Percentiles rank a stretch among this genome's conserved stretches.
These are phyloP conservation scores for Percina caprodes DNA, from an alignment of 2,113 vertebrate species.

Conservation along the genomic window DNA sequence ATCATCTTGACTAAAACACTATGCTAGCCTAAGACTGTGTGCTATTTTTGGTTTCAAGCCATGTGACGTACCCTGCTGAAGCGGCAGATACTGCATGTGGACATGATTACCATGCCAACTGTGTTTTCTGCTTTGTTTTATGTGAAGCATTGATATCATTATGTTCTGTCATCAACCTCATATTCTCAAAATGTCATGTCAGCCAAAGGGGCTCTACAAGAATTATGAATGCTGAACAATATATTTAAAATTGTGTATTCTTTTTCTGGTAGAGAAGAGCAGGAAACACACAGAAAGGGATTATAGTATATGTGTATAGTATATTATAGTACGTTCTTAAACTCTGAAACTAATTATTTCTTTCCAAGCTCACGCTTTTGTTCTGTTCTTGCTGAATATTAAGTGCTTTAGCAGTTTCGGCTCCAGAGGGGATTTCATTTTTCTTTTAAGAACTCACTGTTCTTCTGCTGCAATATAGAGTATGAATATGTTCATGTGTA, in stretches of 20 bases:
- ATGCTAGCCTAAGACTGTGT: neutral
- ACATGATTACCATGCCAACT: slow-evolving; percentile 36
- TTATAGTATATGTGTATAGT: neutral
- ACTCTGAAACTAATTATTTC: neutral
- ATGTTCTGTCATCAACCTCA: neutral
- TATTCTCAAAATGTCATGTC: neutral
- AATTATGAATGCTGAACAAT: slow-evolving; percentile 2
- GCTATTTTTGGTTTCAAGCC: slow-evolving; percentile 45
- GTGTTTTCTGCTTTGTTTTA: slow-evolving; percentile 26
- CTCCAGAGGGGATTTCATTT: neutral
- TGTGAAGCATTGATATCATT: slow-evolving; percentile 4
- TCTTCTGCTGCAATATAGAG: neutral
- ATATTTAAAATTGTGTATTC: slow-evolving; percentile 13
- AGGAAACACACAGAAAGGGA: neutral
- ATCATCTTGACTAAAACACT: neutral
- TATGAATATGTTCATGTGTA: neutral
- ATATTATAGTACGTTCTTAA: neutral
- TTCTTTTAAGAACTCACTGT: too few relatives aligned
- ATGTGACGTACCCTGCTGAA: slow-evolving; percentile 41
- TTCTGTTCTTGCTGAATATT: neutral
- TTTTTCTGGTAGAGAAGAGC: neutral
- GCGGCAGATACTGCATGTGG: slow-evolving; percentile 4
- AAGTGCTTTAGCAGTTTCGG: neutral
- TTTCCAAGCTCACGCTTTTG: neutral
- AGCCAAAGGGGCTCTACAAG: neutral